These are phyloP conservation scores for Nymphalis urticae DNA, from an alignment of 2,888 invertebrate species.

Conservation along the genomic window DNA sequence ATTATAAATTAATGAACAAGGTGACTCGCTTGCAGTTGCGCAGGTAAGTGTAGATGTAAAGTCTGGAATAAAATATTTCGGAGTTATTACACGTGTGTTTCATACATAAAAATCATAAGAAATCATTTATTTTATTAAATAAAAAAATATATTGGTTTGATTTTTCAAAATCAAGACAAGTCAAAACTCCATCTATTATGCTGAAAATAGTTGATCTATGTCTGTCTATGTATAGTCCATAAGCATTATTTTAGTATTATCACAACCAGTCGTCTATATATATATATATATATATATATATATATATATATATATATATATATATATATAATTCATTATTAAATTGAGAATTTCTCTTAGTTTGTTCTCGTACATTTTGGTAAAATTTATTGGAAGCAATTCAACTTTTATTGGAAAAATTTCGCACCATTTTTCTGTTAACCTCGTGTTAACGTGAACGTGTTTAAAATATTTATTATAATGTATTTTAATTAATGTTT, in stretches of 20 bases:
- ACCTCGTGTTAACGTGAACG: neutral
- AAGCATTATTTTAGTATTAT: neutral
- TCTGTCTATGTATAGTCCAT: neutral
- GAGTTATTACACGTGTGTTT: neutral
- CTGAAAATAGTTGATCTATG: conserved; percentile 4
- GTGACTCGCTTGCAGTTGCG: conserved; percentile 45
- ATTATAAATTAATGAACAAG: conserved; percentile 56
- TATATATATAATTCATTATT: neutral
- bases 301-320: too few relatives aligned
- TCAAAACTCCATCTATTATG: neutral
- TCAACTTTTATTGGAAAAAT: conserved; percentile 8
- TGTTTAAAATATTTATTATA: conserved; percentile 3
- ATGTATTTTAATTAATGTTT: neutral
- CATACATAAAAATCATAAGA: neutral
- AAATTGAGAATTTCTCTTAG: neutral
- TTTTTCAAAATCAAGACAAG: neutral
- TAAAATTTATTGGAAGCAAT: conserved; percentile 10
- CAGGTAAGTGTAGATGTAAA: conserved; percentile 61
- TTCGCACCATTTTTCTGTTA: conserved; percentile 1
- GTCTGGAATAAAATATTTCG: conserved; percentile 49
- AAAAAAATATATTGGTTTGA: neutral
- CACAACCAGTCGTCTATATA: neutral
- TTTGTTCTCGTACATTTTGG: neutral
- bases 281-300: too few relatives aligned
- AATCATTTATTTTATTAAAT: too few relatives aligned